Evolutionary conservation across 2,888 invertebrate species (phyloP), one percentile per base, ranked within the genome.

Genomic region (Schizotus pectinicornis): DNA sequence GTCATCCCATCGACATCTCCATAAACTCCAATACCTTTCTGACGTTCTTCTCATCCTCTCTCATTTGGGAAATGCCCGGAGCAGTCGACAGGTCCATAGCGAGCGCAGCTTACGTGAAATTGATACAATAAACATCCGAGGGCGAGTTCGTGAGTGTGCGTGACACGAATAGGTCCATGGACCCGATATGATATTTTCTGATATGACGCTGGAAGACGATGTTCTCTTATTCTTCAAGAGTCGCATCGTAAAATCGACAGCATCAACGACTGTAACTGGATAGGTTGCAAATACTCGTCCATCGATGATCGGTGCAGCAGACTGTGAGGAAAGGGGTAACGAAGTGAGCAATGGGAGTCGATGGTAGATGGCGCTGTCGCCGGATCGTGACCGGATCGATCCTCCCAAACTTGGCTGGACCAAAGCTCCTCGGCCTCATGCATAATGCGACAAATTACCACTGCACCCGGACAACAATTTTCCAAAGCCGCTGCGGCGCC

Each of bases 61-160:
- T 69, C 69, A 68, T 73, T 73, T 70, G 69, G 70, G 68, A 68
- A 69, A 69, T 71, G 59, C 67, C 67, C 64, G 46, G 59, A 63
- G 64, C 58, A 64, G 69, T 67, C 64, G 64, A 64, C 63, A 63
- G 62, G 67, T 63, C 64, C 58, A 57, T 65, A 64, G 63, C 52
- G 51, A 39, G 56, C 50, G 53, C 56, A 55, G 64, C 62, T 69
- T 70, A 68, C 70, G 68, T 67, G 69, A 65, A 74, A 74, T 74
- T 74, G 74, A 72, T 73, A 74, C 74, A 75, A 75, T 75, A 74
- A 72, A 72, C 73, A 73, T 72, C 65, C 63, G 64, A 63, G 65
- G 68, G 70, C 67, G 67, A 70, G 67, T 68, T 67, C 61, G 64
- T 61, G 59, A 54, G 60, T 53, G 68, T 62, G 65, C 72, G 71